Conservation (phyloP, 2,797 vertebrate species). For the Parauchenoglanis punctatus region DNA sequence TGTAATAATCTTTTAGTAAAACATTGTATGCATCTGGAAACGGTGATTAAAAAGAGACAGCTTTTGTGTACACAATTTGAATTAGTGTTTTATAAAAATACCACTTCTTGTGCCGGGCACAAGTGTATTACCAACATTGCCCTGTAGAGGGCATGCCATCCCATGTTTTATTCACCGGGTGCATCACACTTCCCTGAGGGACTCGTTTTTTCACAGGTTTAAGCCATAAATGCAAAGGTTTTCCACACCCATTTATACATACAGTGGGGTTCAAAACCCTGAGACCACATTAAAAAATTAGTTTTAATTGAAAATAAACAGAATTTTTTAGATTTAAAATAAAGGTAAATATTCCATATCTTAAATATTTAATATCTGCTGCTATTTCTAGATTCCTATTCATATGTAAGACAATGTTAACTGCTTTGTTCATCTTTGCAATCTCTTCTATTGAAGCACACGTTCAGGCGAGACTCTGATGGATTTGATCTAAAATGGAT, state of each 20-base stretch:
- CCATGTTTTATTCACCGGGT: background rate
- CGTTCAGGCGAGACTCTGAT: background rate
- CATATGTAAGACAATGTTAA: background rate
- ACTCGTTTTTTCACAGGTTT: background rate
- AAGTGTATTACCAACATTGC: background rate
- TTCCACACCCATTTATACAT: background rate
- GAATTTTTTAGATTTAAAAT: background rate
- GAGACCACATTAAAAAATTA: background rate
- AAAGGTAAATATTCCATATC: background rate
- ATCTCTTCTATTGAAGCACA: background rate
- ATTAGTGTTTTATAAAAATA: background rate
- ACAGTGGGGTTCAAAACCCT: background rate
- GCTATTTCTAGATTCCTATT: background rate
- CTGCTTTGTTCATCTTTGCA: background rate
- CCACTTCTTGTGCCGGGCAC: background rate
- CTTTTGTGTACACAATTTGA: background rate
- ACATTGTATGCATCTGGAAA: background rate
- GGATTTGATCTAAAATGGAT: background rate
- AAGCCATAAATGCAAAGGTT: background rate
- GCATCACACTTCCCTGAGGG: background rate
- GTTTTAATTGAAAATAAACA: background rate
- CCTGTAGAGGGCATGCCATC: conserved; percentile 20
- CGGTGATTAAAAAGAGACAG: background rate
- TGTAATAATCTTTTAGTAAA: background rate
- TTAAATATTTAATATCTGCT: background rate